phyloP scores from a whole-genome alignment of 2,888 invertebrate genomes.

The Abscondita cerata region DNA sequence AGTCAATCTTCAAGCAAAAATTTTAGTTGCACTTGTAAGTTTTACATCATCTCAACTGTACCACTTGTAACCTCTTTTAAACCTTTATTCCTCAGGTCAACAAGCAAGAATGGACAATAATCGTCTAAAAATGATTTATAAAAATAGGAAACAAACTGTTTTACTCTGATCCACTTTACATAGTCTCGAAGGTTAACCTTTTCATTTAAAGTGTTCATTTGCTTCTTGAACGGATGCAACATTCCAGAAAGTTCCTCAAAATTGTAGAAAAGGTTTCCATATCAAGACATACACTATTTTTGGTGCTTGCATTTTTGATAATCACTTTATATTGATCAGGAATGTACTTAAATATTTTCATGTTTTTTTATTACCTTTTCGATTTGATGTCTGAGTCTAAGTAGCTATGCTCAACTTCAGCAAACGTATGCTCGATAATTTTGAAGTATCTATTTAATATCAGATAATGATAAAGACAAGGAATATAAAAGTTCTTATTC shows the following conservation, averaged over 20 bases:
- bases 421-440: not conserved
- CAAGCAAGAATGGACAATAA: not conserved
- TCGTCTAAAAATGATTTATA: not conserved
- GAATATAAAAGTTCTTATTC: slow-evolving; percentile 5
- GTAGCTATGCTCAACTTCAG: slow-evolving; percentile 1
- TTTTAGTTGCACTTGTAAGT: not conserved
- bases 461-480: not conserved
- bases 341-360: not conserved
- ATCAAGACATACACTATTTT: not conserved
- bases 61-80: no score
- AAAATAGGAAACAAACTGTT: slow-evolving; percentile 6
- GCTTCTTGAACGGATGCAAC: not conserved
- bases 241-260: not conserved
- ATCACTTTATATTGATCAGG: not conserved
- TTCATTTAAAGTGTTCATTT: not conserved
- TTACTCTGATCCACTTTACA: slow-evolving; percentile 4
- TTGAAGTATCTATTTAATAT: not conserved
- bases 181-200: not conserved
- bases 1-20: not conserved
- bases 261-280: not conserved
- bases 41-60: not conserved
- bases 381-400: not conserved
- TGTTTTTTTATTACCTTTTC: not conserved
- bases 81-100: not conserved
- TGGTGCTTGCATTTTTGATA: not conserved